Evolutionary conservation across 1,140 invertebrate species (phyloP).

Genomic region (Mya arenaria): DNA sequence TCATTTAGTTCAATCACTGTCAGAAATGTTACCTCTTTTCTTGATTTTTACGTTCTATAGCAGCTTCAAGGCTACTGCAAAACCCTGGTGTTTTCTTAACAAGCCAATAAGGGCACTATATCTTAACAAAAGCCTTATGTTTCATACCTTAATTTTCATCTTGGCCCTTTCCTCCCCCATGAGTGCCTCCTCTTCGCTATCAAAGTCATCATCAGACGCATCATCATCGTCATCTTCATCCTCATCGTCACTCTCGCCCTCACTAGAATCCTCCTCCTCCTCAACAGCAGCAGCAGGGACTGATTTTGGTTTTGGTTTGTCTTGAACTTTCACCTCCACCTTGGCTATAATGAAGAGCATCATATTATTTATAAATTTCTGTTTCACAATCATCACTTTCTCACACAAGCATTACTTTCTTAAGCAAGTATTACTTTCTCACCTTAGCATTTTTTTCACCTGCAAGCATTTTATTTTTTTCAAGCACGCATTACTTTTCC

Average conservation of each 20-base stretch:
- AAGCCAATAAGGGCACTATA: not conserved
- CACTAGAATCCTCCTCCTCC: slow-evolving; percentile 59
- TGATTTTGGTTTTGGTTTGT: slow-evolving; percentile 21
- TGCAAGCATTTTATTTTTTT: no score
- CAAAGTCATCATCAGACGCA: slow-evolving; percentile 62
- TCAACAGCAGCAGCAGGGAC: slow-evolving; percentile 57
- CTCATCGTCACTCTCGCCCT: slow-evolving; percentile 59
- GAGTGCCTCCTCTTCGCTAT: slow-evolving; percentile 62
- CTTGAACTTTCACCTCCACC: slow-evolving; percentile 2
- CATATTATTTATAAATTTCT: not conserved
- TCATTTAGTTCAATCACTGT: no score
- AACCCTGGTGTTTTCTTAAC: no score
- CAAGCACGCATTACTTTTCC: no score
- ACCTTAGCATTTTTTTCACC: no score
- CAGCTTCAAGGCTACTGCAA: no score
- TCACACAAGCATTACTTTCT: not conserved
- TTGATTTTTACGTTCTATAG: no score
- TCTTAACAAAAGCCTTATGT: not conserved
- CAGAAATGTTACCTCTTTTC: no score
- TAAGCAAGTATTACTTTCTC: no score
- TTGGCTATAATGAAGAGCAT: not conserved
- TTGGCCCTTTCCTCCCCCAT: slow-evolving; percentile 84
- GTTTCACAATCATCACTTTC: not conserved
- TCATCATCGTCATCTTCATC: slow-evolving; percentile 70
- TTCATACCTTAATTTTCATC: slow-evolving; percentile 82